Percentiles rank a stretch among this genome's conserved stretches.
These are phyloP conservation scores for Drosophila pachea DNA, from an alignment of 1,140 invertebrate species.

Conservation along the genomic window DNA sequence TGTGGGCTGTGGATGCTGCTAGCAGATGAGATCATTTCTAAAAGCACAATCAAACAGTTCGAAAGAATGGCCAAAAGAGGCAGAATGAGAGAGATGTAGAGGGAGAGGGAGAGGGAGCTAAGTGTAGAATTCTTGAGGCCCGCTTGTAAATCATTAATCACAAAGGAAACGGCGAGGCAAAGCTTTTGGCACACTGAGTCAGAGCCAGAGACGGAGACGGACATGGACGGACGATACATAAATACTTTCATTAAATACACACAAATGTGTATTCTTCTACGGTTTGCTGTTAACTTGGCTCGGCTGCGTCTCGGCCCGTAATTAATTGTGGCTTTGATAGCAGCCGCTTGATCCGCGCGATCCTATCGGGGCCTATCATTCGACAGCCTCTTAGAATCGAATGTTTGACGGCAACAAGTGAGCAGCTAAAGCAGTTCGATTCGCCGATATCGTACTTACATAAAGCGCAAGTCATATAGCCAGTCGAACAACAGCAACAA, in stretches of 20 bases:
- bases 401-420: neutral
- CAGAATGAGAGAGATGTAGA: conserved; percentile 7
- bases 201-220: neutral
- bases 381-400: conserved; percentile 12
- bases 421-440: conserved; percentile 16
- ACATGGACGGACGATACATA: conserved; percentile 12
- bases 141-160: conserved; percentile 73
- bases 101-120: neutral
- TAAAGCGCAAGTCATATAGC: conserved; percentile 57
- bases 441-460: conserved; percentile 3
- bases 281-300: neutral
- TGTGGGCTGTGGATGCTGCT: conserved; percentile 50
- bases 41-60: conserved; percentile 33
- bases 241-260: conserved; percentile 43
- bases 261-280: conserved; percentile 31
- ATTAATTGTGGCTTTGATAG: conserved; percentile 36
- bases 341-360: conserved; percentile 19
- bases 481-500: conserved; percentile 37
- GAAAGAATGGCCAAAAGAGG: conserved; percentile 43
- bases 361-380: conserved; percentile 9
- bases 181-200: conserved; percentile 21
- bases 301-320: neutral
- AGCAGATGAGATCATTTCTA: conserved; percentile 67
- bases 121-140: conserved; percentile 27
- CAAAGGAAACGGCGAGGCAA: conserved; percentile 38